These are phyloP conservation scores for Minunthozetes semirufus DNA, from an alignment of 2,888 invertebrate species.

Conservation along the genomic window DNA sequence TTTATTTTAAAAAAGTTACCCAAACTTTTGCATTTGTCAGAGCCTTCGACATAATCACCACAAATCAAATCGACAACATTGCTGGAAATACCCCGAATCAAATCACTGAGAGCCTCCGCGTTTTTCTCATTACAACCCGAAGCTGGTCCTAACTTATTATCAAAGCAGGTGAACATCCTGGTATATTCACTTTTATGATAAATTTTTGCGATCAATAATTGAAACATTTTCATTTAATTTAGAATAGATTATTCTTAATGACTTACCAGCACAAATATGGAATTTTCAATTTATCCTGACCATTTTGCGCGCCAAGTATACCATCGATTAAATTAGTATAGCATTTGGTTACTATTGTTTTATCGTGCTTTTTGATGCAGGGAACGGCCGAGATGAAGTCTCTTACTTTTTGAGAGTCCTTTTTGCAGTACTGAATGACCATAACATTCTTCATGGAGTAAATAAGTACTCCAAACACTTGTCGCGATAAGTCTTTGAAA, in stretches of 20 bases:
- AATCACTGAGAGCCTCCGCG: background rate
- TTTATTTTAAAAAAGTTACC: background rate
- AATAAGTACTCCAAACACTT: background rate
- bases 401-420: background rate
- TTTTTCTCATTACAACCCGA: background rate
- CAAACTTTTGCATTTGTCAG: background rate
- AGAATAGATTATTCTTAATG: too few relatives aligned
- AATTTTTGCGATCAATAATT: too few relatives aligned
- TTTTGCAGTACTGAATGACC: background rate
- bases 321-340: background rate
- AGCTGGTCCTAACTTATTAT: too few relatives aligned
- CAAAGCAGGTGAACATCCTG: too few relatives aligned
- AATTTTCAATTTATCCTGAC: background rate
- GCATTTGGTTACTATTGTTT: background rate
- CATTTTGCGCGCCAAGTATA: background rate
- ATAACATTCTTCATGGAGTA: background rate
- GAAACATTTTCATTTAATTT: too few relatives aligned
- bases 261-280: background rate
- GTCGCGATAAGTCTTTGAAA: background rate
- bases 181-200: too few relatives aligned
- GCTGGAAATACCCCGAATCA: background rate
- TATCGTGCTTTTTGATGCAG: background rate
- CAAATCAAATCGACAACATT: background rate
- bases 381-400: background rate
- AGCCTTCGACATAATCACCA: background rate